phyloP scores from a whole-genome alignment of 2,797 vertebrate species.

The Neosilurus hyrtlii region DNA sequence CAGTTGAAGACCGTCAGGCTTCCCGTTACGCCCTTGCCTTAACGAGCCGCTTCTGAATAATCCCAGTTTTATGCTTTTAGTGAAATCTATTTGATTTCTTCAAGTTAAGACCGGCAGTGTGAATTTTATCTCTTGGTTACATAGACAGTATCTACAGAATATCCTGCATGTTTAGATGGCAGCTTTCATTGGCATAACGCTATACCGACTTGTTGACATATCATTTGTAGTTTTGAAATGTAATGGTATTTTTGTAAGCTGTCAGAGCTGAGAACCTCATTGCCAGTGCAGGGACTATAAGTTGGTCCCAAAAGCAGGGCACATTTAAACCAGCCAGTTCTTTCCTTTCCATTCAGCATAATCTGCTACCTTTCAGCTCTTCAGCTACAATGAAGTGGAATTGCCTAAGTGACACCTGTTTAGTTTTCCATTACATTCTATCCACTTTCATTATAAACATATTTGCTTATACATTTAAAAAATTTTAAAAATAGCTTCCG shows the following conservation, averaged over 20 bases:
- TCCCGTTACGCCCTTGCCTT: constrained; percentile 77
- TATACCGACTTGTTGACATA: constrained; percentile 66
- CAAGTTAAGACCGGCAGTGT: constrained; percentile 65
- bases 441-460: background rate
- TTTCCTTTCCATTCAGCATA: constrained; percentile 5
- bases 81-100: constrained; percentile 62
- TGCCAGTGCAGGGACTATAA: constrained; percentile 19
- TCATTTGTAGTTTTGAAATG: constrained; percentile 69
- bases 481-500: background rate
- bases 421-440: background rate
- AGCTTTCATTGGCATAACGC: constrained; percentile 72
- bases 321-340: constrained; percentile 33
- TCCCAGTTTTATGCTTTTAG: constrained; percentile 66
- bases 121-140: constrained; percentile 65
- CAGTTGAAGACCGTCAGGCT: constrained; percentile 63
- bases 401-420: constrained; percentile 11
- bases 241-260: constrained; percentile 77
- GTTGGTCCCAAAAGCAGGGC: background rate
- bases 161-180: constrained; percentile 77
- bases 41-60: constrained; percentile 66
- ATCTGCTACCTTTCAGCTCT: constrained; percentile 7
- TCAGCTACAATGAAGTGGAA: background rate
- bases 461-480: background rate
- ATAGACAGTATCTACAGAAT: constrained; percentile 55
- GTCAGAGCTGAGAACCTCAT: constrained; percentile 48